A percentile compares a stretch with the other conserved stretches of the same genome.
Evolutionary conservation across 37 sponge, comb jelly and placozoan genomes (phyloP).

Genomic region (Diacarnus erythraeanus): DNA sequence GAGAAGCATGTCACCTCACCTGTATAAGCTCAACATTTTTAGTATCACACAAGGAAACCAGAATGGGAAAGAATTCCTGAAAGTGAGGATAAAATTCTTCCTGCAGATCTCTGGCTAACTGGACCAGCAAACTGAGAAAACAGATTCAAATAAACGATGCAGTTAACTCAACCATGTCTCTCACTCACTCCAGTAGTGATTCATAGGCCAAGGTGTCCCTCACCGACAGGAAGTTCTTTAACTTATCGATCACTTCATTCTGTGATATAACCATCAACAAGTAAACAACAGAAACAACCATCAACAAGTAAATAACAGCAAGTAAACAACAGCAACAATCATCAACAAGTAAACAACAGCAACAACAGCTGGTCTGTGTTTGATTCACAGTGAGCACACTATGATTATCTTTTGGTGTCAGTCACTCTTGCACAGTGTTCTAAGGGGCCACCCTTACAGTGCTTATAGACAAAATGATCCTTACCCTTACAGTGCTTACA

Average conservation of each 20-base stretch:
- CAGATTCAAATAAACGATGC: not conserved
- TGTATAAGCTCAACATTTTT: constrained; percentile 72
- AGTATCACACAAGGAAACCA: constrained; percentile 44
- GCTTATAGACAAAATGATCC: too few relatives aligned
- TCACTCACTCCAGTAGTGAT: constrained; percentile 70
- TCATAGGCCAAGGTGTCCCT: constrained; percentile 57
- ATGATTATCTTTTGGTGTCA: too few relatives aligned
- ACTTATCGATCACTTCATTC: constrained; percentile 41
- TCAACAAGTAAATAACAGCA: too few relatives aligned
- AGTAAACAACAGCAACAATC: too few relatives aligned
- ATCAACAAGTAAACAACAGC: too few relatives aligned
- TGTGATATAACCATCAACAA: not conserved
- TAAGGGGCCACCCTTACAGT: too few relatives aligned
- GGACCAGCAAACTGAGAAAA: constrained; percentile 63
- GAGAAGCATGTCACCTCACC: constrained; percentile 42
- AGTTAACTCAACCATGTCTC: not conserved
- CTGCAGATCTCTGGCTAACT: constrained; percentile 90
- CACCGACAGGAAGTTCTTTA: constrained; percentile 39
- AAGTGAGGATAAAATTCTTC: constrained; percentile 86
- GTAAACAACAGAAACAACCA: not conserved
- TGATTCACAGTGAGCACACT: too few relatives aligned
- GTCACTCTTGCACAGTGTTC: too few relatives aligned
- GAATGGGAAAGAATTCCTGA: constrained; percentile 58
- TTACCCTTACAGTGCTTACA: too few relatives aligned
- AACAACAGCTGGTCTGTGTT: too few relatives aligned